Conservation (phyloP, 2,797 vertebrate species). For the Apodemus agrarius region DNA sequence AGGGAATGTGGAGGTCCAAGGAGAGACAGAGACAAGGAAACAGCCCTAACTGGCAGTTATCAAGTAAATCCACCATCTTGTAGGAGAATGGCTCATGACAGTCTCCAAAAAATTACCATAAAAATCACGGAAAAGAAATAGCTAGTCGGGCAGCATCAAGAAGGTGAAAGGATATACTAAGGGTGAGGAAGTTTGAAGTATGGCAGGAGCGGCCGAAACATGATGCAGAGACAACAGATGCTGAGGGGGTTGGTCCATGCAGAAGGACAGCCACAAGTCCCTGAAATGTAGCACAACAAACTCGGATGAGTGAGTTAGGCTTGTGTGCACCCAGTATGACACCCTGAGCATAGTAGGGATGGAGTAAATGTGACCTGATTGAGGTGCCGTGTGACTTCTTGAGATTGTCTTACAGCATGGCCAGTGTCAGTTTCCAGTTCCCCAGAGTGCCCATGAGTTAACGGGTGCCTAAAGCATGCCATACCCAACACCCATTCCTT, state of each 20-base stretch:
- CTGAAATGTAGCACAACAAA: not conserved
- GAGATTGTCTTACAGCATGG: not conserved
- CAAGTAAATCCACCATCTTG: not conserved
- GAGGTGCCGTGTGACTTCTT: constrained; percentile 27
- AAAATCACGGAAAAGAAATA: not conserved
- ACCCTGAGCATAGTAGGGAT: not conserved
- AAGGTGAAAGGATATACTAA: not conserved
- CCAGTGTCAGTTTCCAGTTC: not conserved
- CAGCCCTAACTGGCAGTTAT: not conserved
- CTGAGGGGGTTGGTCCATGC: not conserved
- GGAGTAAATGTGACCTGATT: constrained; percentile 6
- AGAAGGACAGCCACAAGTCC: not conserved
- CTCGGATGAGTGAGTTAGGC: not conserved
- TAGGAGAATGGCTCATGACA: not conserved
- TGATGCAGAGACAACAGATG: not conserved
- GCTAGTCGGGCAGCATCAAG: not conserved
- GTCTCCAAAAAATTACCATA: not conserved
- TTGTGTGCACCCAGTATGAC: not conserved
- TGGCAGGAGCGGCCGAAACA: not conserved
- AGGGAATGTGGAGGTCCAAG: not conserved
- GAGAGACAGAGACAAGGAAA: not conserved
- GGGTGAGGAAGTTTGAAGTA: not conserved
- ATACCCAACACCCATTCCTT: constrained; percentile 48
- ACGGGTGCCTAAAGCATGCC: constrained; percentile 31
- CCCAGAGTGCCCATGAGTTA: not conserved